These are phyloP conservation scores for Pseudonaja textilis DNA, from an alignment of 2,113 vertebrate species.

Conservation along the genomic window DNA sequence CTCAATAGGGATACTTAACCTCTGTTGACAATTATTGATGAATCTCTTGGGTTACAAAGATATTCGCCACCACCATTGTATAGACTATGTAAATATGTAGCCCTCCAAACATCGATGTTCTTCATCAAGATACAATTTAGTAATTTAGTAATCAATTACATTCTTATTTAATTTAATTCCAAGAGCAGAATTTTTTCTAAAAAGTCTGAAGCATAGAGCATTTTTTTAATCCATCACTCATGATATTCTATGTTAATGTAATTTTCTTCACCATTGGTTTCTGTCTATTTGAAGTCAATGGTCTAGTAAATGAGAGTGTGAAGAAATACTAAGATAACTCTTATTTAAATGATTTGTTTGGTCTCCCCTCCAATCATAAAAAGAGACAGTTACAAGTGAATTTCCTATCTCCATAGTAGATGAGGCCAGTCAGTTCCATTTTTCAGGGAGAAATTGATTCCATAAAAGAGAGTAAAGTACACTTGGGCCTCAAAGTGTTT, in stretches of 20 bases:
- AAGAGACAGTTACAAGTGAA: not conserved
- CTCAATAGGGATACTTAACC: not conserved
- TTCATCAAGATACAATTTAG: not conserved
- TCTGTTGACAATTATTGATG: not conserved
- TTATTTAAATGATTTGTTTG: not conserved
- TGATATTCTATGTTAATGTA: not conserved
- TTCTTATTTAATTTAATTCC: not conserved
- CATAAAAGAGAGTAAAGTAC: not conserved
- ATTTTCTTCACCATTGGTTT: not conserved
- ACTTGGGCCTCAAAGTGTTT: not conserved
- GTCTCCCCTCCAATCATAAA: not conserved
- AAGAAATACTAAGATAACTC: not conserved
- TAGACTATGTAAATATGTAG: not conserved
- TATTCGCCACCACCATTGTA: not conserved
- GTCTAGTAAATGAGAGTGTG: not conserved
- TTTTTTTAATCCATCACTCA: not conserved
- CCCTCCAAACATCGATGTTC: not conserved
- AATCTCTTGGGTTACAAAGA: not conserved
- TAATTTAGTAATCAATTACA: not conserved
- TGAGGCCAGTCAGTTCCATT: not conserved
- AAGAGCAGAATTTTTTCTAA: not conserved
- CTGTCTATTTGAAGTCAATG: not conserved
- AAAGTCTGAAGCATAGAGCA: not conserved
- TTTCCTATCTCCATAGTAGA: not conserved
- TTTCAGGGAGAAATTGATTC: not conserved